Conservation (phyloP, 2,888 invertebrate species). For the Stenurella melanura region DNA sequence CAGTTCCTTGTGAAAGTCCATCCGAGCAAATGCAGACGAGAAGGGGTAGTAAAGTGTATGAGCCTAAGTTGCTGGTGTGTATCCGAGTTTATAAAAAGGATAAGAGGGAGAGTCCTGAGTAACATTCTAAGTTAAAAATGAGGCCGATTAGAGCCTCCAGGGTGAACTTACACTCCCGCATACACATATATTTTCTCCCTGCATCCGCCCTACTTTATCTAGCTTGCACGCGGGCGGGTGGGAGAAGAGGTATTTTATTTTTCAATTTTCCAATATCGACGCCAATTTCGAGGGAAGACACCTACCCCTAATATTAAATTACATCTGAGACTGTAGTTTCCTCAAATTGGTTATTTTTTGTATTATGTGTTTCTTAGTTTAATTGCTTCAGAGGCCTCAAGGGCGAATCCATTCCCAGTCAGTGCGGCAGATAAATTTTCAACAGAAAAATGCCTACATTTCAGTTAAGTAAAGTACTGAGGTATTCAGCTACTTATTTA, state of each 20-base stretch:
- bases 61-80: conserved; percentile 39
- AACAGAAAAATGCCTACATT: background rate
- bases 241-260: conserved; percentile 54
- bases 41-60: conserved; percentile 26
- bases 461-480: too few relatives aligned
- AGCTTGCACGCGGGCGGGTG: conserved; percentile 43
- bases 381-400: background rate
- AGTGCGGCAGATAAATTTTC: background rate
- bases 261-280: conserved; percentile 61
- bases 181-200: conserved; percentile 61
- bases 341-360: conserved; percentile 1
- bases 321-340: conserved; percentile 8
- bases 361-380: background rate
- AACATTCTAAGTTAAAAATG: conserved; percentile 65
- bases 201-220: conserved; percentile 53
- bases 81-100: conserved; percentile 62
- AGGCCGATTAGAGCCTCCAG: conserved; percentile 65
- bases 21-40: conserved; percentile 12
- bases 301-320: conserved; percentile 48
- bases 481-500: too few relatives aligned
- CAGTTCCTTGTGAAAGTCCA: background rate
- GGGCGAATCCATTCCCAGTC: background rate
- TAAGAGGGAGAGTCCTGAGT: conserved; percentile 55
- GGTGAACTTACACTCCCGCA: conserved; percentile 63
- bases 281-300: conserved; percentile 46